Evolutionary conservation across 2,113 vertebrate species (phyloP).

Genomic region (Micromys minutus): DNA sequence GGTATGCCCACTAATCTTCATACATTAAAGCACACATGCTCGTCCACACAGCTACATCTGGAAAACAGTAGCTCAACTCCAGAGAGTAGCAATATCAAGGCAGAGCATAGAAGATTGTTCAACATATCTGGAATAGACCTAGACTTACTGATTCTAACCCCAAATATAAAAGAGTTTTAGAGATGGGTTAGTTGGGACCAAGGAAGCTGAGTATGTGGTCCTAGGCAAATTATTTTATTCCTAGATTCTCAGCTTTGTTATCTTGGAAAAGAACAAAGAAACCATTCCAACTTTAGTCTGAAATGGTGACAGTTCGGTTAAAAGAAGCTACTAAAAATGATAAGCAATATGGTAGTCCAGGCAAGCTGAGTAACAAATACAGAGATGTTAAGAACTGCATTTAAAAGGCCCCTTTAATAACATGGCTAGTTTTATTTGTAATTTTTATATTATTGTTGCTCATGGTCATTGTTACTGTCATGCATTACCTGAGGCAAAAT

Average conservation of each 20-base stretch:
- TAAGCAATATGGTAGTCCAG: background rate
- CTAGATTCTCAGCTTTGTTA: background rate
- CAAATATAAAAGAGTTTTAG: background rate
- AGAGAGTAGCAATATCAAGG: background rate
- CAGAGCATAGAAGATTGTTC: too few species aligned
- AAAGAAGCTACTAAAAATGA: background rate
- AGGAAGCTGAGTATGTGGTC: background rate
- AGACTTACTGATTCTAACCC: background rate
- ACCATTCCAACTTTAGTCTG: background rate
- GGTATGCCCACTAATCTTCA: accelerated
- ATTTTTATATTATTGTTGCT: background rate
- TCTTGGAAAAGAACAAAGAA: background rate
- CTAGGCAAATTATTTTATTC: background rate
- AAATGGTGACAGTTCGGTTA: background rate
- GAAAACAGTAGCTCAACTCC: accelerated
- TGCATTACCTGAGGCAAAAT: accelerated
- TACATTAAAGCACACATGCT: too few species aligned
- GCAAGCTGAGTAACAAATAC: background rate
- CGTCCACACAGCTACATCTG: accelerated
- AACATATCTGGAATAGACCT: background rate
- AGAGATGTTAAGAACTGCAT: background rate
- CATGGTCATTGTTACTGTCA: background rate
- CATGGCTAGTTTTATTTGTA: background rate
- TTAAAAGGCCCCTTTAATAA: background rate
- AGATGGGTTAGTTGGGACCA: too few species aligned